phyloP scores from a whole-genome alignment of 2,113 vertebrate species.

The Aix galericulata region DNA sequence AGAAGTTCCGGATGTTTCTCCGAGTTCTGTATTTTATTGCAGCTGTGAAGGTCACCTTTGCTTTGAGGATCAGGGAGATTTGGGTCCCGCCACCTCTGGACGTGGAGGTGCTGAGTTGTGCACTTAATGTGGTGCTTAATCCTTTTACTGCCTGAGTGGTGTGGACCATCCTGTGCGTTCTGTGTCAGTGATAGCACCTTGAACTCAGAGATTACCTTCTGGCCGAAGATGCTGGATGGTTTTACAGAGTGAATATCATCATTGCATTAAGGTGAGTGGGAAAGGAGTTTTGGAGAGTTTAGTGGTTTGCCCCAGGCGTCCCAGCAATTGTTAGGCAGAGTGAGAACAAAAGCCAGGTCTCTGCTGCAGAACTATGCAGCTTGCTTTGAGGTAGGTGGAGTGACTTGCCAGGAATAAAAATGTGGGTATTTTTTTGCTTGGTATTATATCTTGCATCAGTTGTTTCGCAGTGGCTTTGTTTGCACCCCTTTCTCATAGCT shows the following conservation, averaged over 20 bases:
- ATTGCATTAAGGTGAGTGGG: not conserved
- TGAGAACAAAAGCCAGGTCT: not conserved
- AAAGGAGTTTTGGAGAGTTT: not conserved
- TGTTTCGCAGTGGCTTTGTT: not conserved
- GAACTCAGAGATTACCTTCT: not conserved
- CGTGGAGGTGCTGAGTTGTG: not conserved
- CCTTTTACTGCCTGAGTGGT: not conserved
- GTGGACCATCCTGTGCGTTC: not conserved
- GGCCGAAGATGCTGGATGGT: not conserved
- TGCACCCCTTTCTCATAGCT: not conserved
- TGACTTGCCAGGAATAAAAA: not conserved
- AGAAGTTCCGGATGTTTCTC: not conserved
- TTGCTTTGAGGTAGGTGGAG: not conserved
- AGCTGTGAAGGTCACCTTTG: conserved; percentile 27
- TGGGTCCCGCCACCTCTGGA: not conserved
- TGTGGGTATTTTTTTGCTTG: not conserved
- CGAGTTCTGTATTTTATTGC: not conserved
- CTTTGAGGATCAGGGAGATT: not conserved
- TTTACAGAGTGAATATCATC: not conserved
- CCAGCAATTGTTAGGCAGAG: not conserved
- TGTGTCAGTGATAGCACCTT: not conserved
- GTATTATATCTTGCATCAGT: not conserved
- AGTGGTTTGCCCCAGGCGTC: not conserved
- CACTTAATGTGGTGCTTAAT: not conserved
- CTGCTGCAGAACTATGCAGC: not conserved